Conservation (phyloP, 2,113 vertebrate species). For the Catharus fuscescens region DNA sequence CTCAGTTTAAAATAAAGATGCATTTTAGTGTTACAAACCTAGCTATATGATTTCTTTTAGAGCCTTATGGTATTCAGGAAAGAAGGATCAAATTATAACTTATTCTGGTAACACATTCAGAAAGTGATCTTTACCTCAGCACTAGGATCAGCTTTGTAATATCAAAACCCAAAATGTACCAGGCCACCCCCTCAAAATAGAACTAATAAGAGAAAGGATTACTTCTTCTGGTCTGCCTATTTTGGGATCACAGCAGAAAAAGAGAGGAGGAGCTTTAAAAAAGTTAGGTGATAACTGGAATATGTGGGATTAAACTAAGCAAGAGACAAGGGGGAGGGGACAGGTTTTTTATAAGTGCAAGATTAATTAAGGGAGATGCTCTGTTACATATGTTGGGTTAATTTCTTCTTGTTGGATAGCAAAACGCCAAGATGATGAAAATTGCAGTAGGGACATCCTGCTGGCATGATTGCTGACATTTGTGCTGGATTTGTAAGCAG, state of each 20-base stretch:
- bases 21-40: not conserved
- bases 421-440: not conserved
- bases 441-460: not conserved
- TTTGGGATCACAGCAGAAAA: not conserved
- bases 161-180: not conserved
- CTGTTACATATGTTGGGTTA: not conserved
- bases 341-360: not conserved
- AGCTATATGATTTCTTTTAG: not conserved
- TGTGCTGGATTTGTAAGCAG: not conserved
- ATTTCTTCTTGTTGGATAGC: not conserved
- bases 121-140: not conserved
- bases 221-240: not conserved
- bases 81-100: not conserved
- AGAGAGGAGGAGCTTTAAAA: not conserved
- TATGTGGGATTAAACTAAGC: not conserved
- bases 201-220: not conserved
- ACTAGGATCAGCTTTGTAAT: not conserved
- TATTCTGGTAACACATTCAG: not conserved
- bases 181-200: not conserved
- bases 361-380: not conserved
- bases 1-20: not conserved
- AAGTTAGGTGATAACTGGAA: not conserved
- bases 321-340: not conserved
- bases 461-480: not conserved
- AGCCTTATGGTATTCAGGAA: not conserved